phyloP scores from a whole-genome alignment of 1,140 invertebrate genomes.

The Cryptotermes secundus region DNA sequence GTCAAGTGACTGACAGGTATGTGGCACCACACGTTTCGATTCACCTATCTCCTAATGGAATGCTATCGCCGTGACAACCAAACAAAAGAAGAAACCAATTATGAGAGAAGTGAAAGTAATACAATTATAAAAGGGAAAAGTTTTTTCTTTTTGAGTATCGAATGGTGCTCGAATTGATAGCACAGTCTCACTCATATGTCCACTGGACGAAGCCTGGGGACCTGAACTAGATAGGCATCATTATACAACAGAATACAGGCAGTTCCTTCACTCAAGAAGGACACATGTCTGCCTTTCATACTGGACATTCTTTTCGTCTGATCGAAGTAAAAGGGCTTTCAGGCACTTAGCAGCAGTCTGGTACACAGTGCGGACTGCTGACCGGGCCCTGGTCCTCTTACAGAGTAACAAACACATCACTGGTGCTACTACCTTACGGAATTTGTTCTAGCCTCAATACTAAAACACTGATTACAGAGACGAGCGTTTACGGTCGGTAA shows the following conservation, averaged over 20 bases:
- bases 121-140: slow-evolving; percentile 2
- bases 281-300: neutral
- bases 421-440: too few species aligned
- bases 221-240: neutral
- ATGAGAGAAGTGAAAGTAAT: slow-evolving; percentile 13
- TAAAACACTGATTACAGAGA: too few species aligned
- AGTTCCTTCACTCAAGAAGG: neutral
- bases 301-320: too few species aligned
- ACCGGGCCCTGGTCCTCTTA: too few species aligned
- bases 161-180: neutral
- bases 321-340: too few species aligned
- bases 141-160: neutral
- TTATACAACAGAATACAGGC: neutral
- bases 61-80: neutral
- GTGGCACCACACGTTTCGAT: neutral
- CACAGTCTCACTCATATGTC: neutral
- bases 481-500: too few species aligned
- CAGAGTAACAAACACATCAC: too few species aligned
- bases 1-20: neutral
- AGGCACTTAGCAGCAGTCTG: too few species aligned
- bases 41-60: neutral
- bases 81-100: slow-evolving; percentile 8
- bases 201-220: neutral
- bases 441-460: too few species aligned
- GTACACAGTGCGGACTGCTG: too few species aligned